Percentiles rank a stretch among this genome's conserved stretches.
Evolutionary conservation across 2,113 vertebrate genomes (phyloP).

Genomic region (Uropsilus gracilis): DNA sequence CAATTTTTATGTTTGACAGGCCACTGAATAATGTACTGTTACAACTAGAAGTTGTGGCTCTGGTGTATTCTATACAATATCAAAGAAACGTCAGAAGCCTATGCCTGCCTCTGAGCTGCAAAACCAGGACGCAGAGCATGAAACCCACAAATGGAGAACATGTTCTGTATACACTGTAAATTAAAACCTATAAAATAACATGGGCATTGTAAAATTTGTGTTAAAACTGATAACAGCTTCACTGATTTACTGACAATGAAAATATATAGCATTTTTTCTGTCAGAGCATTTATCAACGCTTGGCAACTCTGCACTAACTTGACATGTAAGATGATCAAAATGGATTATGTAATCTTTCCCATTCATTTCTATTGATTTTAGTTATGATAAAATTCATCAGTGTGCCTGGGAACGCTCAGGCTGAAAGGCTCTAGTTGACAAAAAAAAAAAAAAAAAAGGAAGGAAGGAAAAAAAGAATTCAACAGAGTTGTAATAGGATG

Average conservation of each 20-base stretch:
- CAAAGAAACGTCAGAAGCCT: slow-evolving; percentile 41
- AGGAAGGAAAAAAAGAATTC: background rate
- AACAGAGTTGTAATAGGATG: slow-evolving; percentile 58
- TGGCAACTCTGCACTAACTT: slow-evolving; percentile 77
- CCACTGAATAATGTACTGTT: slow-evolving; percentile 4
- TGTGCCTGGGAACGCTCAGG: slow-evolving; percentile 60
- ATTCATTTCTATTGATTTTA: slow-evolving; percentile 80
- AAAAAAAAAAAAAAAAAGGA: background rate
- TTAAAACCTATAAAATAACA: slow-evolving; percentile 78
- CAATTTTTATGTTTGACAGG: background rate
- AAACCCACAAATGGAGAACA: background rate
- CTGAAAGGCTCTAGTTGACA: slow-evolving; percentile 65
- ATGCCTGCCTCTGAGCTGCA: background rate
- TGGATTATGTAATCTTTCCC: slow-evolving; percentile 80
- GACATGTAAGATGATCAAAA: slow-evolving; percentile 78
- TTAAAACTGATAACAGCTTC: slow-evolving; percentile 76
- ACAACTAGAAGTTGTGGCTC: background rate
- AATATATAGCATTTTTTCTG: slow-evolving; percentile 77
- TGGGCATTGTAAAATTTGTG: slow-evolving; percentile 66
- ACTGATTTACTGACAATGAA: slow-evolving; percentile 82
- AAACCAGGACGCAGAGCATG: background rate
- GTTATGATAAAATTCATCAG: slow-evolving; percentile 80
- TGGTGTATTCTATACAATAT: background rate
- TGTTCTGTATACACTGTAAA: slow-evolving; percentile 47
- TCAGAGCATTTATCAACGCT: slow-evolving; percentile 80